These are phyloP conservation scores for Aurelia aurita DNA, from an alignment of 30 jellyfish, hydroid and myxozoan species.

Conservation along the genomic window DNA sequence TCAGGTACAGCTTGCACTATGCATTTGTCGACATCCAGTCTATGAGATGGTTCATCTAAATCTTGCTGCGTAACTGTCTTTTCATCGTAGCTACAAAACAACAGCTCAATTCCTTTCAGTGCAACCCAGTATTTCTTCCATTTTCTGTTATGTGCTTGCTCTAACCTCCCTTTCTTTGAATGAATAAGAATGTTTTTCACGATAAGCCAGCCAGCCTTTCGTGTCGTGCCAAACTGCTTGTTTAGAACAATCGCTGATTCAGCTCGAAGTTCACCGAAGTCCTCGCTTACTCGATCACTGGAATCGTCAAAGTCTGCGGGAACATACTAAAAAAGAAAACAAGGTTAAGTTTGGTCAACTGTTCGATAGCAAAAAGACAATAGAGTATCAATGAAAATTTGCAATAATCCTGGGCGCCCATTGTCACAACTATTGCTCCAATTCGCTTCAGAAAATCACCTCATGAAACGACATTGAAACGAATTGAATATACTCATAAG, in stretches of 20 bases:
- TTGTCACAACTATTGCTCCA: not conserved
- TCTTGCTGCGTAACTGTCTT: slow-evolving; percentile 92
- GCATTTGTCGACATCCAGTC: slow-evolving; percentile 84
- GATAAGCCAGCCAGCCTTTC: slow-evolving; percentile 96
- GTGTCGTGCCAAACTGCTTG: slow-evolving; percentile 87
- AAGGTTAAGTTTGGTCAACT: no score
- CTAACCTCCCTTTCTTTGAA: slow-evolving; percentile 93
- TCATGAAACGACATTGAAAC: no score
- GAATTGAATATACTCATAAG: no score
- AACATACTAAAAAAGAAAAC: slow-evolving; percentile 52
- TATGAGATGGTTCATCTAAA: slow-evolving; percentile 85
- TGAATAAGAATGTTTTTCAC: slow-evolving; percentile 82
- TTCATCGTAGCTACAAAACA: slow-evolving; percentile 86
- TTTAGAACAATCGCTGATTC: slow-evolving; percentile 92
- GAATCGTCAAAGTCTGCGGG: slow-evolving; percentile 85
- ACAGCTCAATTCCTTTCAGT: slow-evolving; percentile 90
- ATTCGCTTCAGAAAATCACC: not conserved
- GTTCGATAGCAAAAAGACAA: no score
- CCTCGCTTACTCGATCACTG: slow-evolving; percentile 77
- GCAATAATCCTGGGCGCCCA: no score
- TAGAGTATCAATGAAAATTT: no score
- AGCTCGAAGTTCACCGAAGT: slow-evolving; percentile 86
- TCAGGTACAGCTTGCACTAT: slow-evolving; percentile 98
- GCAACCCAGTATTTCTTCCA: slow-evolving; percentile 99
- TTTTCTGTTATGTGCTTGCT: slow-evolving; percentile 80